Percentiles rank a stretch among this genome's conserved stretches.
phyloP scores from a whole-genome alignment of 2,113 vertebrate species.

The Cephalopterus ornatus region DNA sequence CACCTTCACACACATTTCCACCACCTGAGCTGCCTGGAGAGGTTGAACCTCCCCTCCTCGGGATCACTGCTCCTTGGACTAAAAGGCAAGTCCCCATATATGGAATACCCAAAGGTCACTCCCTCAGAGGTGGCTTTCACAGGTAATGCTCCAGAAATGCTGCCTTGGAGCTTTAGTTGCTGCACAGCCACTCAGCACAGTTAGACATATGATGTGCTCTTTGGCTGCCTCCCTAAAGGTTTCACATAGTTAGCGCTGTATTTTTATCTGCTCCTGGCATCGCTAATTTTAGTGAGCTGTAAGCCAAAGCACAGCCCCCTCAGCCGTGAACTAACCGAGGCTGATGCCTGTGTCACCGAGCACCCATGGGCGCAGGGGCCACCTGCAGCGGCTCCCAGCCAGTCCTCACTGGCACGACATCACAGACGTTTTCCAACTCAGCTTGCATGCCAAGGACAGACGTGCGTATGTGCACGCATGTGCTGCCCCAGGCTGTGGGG shows the following conservation, averaged over 20 bases:
- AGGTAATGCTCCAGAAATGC: conserved; percentile 20
- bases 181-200: accelerated
- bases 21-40: not conserved
- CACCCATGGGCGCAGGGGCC: not conserved
- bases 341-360: accelerated
- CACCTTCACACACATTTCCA: not conserved
- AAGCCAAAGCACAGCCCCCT: not conserved
- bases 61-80: not conserved
- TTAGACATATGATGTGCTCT: not conserved
- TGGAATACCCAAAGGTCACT: conserved; percentile 18
- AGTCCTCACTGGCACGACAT: not conserved
- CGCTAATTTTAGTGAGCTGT: conserved; percentile 47
- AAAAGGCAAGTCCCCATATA: conserved; percentile 28
- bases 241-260: conserved; percentile 26
- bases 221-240: conserved; percentile 36
- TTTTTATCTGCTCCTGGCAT: conserved; percentile 30
- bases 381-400: not conserved
- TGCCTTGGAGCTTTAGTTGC: not conserved
- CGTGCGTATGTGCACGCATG: accelerated
- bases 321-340: accelerated
- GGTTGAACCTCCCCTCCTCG: not conserved
- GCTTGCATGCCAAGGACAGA: not conserved
- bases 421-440: not conserved
- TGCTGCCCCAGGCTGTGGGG: not conserved
- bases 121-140: not conserved